These are phyloP conservation scores for Psittacula echo DNA, from an alignment of 2,797 vertebrate species.

Conservation along the genomic window DNA sequence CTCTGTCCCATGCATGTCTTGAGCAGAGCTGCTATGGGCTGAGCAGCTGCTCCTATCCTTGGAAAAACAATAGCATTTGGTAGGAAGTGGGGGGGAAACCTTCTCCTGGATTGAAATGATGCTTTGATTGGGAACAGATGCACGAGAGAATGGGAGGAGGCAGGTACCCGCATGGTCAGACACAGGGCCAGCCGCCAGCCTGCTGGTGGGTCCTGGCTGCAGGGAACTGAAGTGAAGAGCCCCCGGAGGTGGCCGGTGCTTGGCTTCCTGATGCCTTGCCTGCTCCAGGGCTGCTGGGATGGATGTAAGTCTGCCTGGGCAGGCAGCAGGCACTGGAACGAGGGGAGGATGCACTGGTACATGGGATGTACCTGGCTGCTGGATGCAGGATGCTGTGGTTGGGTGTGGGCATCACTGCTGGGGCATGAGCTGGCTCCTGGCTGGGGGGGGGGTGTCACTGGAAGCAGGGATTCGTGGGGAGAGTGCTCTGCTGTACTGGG, in stretches of 20 bases:
- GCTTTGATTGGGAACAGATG: conserved; percentile 71
- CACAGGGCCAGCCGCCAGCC: neutral
- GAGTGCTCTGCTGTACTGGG: neutral
- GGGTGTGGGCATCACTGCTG: neutral
- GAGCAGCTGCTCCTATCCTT: neutral
- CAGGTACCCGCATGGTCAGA: neutral
- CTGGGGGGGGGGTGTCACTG: too few relatives aligned
- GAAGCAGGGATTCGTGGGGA: neutral
- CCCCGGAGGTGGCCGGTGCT: accelerated
- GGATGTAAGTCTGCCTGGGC: accelerated
- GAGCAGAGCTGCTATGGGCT: neutral
- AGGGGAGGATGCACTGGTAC: accelerated
- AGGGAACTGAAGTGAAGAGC: neutral
- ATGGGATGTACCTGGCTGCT: accelerated
- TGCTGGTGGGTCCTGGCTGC: neutral
- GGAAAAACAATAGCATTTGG: conserved; percentile 61
- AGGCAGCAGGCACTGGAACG: accelerated
- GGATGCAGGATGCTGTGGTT: accelerated
- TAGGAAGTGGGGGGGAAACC: conserved; percentile 24
- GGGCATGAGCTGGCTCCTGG: too few relatives aligned
- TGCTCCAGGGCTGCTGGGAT: neutral
- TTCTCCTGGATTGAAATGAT: conserved; percentile 37
- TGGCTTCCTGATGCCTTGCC: accelerated
- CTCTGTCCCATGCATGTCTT: neutral
- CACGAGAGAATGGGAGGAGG: neutral